A percentile compares a stretch with the other conserved stretches of the same genome.
phyloP scores from a whole-genome alignment of 2,888 invertebrate genomes.

The Pilophorus perplexus region DNA sequence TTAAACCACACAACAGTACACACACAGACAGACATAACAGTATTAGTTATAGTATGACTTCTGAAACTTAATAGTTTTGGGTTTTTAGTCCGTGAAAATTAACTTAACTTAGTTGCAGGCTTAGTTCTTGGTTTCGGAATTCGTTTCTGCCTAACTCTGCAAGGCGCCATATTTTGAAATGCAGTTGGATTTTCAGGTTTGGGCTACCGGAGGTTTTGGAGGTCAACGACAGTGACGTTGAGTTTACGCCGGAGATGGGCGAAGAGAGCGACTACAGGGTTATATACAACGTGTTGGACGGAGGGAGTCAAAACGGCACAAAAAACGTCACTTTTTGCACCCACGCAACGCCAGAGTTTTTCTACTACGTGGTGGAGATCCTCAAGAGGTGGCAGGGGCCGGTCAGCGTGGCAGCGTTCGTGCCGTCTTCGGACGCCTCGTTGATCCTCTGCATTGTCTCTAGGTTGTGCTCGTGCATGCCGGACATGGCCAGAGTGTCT shows the following conservation, averaged over 20 bases:
- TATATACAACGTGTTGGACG: conserved; percentile 61
- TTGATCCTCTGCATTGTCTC: conserved; percentile 62
- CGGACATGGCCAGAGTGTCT: conserved; percentile 67
- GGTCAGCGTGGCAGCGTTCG: conserved; percentile 67
- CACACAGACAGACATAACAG: too few relatives aligned
- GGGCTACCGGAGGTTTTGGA: conserved; percentile 59
- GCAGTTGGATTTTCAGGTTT: too few relatives aligned
- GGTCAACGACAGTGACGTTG: conserved; percentile 56
- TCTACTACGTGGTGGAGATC: conserved; percentile 67
- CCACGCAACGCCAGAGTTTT: conserved; percentile 69
- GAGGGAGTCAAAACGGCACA: conserved; percentile 50
- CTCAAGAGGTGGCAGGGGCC: conserved; percentile 67
- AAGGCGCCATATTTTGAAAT: too few relatives aligned
- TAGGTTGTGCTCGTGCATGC: conserved; percentile 65
- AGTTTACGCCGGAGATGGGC: conserved; percentile 61
- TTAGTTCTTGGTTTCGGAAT: too few relatives aligned
- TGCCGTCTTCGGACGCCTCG: conserved; percentile 64
- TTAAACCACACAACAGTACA: too few relatives aligned
- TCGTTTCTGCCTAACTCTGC: too few relatives aligned
- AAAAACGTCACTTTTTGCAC: conserved; percentile 65
- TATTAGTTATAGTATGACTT: too few relatives aligned
- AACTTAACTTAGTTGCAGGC: too few relatives aligned
- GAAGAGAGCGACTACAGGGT: conserved; percentile 61
- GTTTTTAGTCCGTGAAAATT: too few relatives aligned
- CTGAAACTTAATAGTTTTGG: too few relatives aligned